Conservation (phyloP, 2,888 invertebrate species). For the Ormyrus rosae region DNA sequence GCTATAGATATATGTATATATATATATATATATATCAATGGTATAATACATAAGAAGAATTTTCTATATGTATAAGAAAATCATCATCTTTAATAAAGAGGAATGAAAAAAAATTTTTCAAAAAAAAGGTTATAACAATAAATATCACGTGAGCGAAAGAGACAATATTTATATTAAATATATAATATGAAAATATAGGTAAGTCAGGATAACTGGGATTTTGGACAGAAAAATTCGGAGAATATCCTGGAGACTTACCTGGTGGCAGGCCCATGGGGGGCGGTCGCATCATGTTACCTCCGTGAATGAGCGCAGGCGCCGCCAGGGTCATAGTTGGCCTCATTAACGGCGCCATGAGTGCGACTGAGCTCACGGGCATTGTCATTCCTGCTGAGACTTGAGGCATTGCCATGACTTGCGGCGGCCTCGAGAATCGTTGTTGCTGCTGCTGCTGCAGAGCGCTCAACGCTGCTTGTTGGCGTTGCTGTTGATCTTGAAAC, state of each 20-base stretch:
- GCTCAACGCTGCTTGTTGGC: slow-evolving; percentile 75
- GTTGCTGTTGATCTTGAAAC: slow-evolving; percentile 73
- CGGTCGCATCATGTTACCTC: slow-evolving; percentile 82
- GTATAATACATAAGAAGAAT: slow-evolving; percentile 32
- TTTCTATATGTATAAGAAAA: slow-evolving; percentile 28
- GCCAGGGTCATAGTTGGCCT: slow-evolving; percentile 77
- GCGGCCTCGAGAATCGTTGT: slow-evolving; percentile 77
- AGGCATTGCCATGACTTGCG: slow-evolving; percentile 76
- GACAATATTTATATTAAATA: slow-evolving; percentile 34
- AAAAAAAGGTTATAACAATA: slow-evolving; percentile 26
- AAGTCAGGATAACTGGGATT: slow-evolving; percentile 20
- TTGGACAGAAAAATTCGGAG: slow-evolving; percentile 14
- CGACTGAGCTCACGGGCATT: slow-evolving; percentile 76
- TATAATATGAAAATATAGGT: slow-evolving; percentile 13
- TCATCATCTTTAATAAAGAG: slow-evolving; percentile 4
- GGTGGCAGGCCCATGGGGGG: slow-evolving; percentile 81
- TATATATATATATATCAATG: slow-evolving; percentile 27
- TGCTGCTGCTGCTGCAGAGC: slow-evolving; percentile 75
- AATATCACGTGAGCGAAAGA: slow-evolving; percentile 32
- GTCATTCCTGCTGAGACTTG: slow-evolving; percentile 73
- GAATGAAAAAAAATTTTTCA: slow-evolving; percentile 1
- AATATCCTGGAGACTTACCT: slow-evolving; percentile 77
- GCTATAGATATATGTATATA: not conserved
- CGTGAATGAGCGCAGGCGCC: slow-evolving; percentile 78
- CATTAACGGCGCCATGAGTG: slow-evolving; percentile 78